phyloP scores from a whole-genome alignment of 2,888 invertebrate genomes.

The Nomada fucata region DNA sequence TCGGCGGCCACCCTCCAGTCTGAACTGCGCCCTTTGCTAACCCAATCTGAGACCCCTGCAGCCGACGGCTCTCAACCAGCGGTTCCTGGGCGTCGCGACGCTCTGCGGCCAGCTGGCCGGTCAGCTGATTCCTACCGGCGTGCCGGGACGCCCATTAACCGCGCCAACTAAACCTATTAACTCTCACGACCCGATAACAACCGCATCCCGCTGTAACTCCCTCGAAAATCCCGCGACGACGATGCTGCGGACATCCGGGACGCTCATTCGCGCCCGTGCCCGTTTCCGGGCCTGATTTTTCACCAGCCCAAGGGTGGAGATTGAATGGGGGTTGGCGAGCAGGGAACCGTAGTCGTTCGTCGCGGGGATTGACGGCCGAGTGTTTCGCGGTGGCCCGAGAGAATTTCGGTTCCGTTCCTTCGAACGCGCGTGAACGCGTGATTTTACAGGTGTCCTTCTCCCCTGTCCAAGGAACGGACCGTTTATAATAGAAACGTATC shows the following conservation, averaged over 20 bases:
- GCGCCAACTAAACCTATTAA: constrained; percentile 79
- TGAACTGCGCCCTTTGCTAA: constrained; percentile 77
- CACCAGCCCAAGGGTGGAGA: background rate
- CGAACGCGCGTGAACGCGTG: too few relatives aligned
- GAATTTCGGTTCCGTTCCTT: too few relatives aligned
- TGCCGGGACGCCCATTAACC: constrained; percentile 71
- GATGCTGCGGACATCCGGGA: constrained; percentile 1
- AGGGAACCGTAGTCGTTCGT: background rate
- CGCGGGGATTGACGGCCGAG: background rate
- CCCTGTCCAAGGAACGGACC: too few relatives aligned
- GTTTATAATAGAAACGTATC: too few relatives aligned
- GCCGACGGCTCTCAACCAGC: constrained; percentile 70
- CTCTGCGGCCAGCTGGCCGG: constrained; percentile 77
- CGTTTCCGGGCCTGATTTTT: background rate
- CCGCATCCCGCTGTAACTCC: constrained; percentile 32
- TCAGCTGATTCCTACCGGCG: constrained; percentile 79
- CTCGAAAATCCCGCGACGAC: constrained; percentile 37
- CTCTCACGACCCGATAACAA: constrained; percentile 77
- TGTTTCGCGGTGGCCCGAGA: too few relatives aligned
- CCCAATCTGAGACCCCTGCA: constrained; percentile 76
- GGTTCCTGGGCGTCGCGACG: constrained; percentile 39
- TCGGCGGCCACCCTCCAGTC: constrained; percentile 58
- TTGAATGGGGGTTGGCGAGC: background rate
- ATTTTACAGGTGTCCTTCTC: too few relatives aligned
- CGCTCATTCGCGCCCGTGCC: background rate